Base-by-base conservation (phyloP, 1,140 invertebrate species). In the Brachionus angularis region DNA sequence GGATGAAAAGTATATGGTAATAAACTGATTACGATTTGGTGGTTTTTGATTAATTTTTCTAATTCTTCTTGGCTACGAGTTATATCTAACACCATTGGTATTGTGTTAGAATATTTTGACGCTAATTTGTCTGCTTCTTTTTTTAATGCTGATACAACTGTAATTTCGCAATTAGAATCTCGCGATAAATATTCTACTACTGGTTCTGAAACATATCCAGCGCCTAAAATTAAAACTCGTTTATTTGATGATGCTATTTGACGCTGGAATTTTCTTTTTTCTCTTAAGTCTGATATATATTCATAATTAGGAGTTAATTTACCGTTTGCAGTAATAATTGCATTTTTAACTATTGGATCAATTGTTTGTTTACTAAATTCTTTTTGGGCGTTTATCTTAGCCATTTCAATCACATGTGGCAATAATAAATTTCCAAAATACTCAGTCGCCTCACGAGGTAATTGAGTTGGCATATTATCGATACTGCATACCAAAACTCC, bases 401-500 rank as follows among this genome's bases (percentile, higher is more conserved):
- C 34, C 36, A 71, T 46, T 49, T 71, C 49, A 12, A 27, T 1
- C 2, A 71, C 58, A 25, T 55, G 42, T 10, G 70, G 70, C 1
- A 87, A 85, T 0, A 99, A 83, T 0, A 97, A 84, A 76, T 94
- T 89, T 1, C 96, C 96, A 79, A 98, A 99, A 79, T 94, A 93
- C 77, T 98, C 94, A 0, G 96, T 98, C 0, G 95, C 88, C 80
- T 99, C 96, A 39, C 90, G 85, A 0, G 96, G 96, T 42, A 99
- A 83, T 79, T 99, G 96, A 0, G 96, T 98, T 1, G 96, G 96
- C 96, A 99, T 98, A 79, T 99, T 98, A 81, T 98, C 96, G 72
- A 99, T 98, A 3, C 92, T 96, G 79, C 96, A 99, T 1, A 99
- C 93, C 50, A 99, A 81, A 2, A 98, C 93, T 21, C 96, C 96